Evolutionary conservation across 2,797 vertebrate genomes (phyloP).

Genomic region (Tenualosa thibaudeaui): DNA sequence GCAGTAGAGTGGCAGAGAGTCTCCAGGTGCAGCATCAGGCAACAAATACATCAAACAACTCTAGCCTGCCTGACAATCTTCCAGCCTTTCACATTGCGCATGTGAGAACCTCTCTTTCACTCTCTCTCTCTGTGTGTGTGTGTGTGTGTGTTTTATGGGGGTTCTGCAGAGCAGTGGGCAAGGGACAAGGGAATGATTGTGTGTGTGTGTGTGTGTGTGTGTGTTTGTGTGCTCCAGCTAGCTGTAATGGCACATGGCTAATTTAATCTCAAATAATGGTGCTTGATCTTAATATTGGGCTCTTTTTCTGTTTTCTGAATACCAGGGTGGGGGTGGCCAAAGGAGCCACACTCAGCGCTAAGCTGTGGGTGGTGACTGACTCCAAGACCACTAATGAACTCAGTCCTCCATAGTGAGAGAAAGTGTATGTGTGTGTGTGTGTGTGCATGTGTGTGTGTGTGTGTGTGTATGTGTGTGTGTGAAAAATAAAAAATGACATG

Average conservation of each 20-base stretch:
- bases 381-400: neutral
- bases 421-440: no score
- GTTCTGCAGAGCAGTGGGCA: neutral
- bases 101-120: neutral
- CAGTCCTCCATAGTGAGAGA: neutral
- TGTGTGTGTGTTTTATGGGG: neutral
- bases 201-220: neutral
- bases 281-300: neutral
- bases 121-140: no score
- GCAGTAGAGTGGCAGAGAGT: neutral
- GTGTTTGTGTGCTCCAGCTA: neutral
- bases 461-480: neutral
- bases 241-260: neutral
- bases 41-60: constrained; percentile 1
- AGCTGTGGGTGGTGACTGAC: neutral
- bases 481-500: neutral
- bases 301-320: neutral
- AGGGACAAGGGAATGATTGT: neutral
- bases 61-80: neutral
- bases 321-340: neutral
- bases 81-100: neutral
- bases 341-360: neutral
- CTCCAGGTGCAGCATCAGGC: neutral
- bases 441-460: neutral
- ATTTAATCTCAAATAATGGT: neutral